phyloP scores from a whole-genome alignment of 2,797 vertebrate genomes.

The Aulostomus chinensis region DNA sequence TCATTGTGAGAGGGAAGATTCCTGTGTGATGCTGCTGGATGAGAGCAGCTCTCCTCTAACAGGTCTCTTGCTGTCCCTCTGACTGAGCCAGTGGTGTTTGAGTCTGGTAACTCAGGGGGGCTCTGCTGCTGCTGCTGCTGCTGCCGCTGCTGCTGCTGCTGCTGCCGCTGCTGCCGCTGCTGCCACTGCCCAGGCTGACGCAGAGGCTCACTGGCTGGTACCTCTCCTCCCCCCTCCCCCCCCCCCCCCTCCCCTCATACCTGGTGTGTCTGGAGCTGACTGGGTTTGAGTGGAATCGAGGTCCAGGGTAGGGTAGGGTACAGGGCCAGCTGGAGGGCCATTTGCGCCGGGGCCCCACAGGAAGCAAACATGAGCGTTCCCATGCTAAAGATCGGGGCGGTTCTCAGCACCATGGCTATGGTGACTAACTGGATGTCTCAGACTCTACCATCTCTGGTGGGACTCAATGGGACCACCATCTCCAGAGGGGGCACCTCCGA shows the following conservation, averaged over 20 bases:
- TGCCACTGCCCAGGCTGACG: constrained; percentile 32
- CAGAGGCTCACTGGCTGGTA: constrained; percentile 47
- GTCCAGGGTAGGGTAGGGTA: constrained; percentile 60
- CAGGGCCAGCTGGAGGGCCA: constrained; percentile 44
- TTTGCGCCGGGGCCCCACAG: constrained; percentile 60
- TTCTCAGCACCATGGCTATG: constrained; percentile 98
- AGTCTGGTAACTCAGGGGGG: no score
- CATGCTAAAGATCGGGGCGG: constrained; percentile 93
- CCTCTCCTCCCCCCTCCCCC: no score
- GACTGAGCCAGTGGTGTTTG: constrained; percentile 45
- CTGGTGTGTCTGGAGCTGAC: constrained; percentile 50
- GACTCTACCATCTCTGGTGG: constrained; percentile 91
- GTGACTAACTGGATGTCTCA: constrained; percentile 99
- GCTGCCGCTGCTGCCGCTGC: constrained; percentile 2
- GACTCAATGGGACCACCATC: constrained; percentile 89
- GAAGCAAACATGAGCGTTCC: constrained; percentile 87
- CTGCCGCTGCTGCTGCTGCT: constrained; percentile 21
- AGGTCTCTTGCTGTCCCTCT: constrained; percentile 48
- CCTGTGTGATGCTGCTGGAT: constrained; percentile 77
- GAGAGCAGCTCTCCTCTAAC: constrained; percentile 63
- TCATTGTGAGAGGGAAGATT: constrained; percentile 71
- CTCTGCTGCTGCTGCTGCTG: not conserved
- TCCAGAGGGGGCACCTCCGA: constrained; percentile 89
- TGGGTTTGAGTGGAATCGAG: constrained; percentile 52
- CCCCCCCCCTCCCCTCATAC: no score